A percentile compares a stretch with the other conserved stretches of the same genome.
Conservation (phyloP, 1,140 invertebrate genomes). For the Charaxes varanes region DNA sequence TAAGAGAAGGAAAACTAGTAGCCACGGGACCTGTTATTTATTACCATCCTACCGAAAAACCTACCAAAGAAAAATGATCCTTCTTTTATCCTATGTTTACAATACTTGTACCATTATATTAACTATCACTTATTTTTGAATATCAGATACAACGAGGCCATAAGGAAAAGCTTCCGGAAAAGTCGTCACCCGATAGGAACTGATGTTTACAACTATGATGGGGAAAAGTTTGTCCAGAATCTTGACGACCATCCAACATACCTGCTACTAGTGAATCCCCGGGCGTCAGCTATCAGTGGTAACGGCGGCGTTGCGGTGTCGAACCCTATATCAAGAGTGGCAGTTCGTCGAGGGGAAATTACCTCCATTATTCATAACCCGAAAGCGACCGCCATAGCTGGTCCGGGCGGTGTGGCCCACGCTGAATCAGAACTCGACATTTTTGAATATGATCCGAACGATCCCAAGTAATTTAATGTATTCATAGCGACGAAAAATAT, state of each 20-base stretch:
- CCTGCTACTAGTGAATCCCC: slow-evolving; percentile 76
- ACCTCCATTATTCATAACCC: slow-evolving; percentile 77
- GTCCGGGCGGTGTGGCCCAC: slow-evolving; percentile 81
- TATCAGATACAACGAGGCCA: slow-evolving; percentile 41
- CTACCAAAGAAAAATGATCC: slow-evolving; percentile 32
- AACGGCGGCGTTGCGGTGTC: slow-evolving; percentile 79
- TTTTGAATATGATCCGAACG: slow-evolving; percentile 47
- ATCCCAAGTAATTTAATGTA: slow-evolving; percentile 18
- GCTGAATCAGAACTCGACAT: slow-evolving; percentile 78
- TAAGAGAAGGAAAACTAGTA: slow-evolving; percentile 77
- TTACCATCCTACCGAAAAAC: slow-evolving; percentile 68
- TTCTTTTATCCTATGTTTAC: slow-evolving; percentile 17
- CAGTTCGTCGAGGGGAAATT: slow-evolving; percentile 66
- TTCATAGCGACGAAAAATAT: slow-evolving; percentile 32
- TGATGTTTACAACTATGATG: slow-evolving; percentile 46
- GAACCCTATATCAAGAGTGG: slow-evolving; percentile 77
- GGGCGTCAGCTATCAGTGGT: slow-evolving; percentile 77
- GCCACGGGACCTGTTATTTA: slow-evolving; percentile 82
- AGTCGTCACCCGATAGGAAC: slow-evolving; percentile 16
- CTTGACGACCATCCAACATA: slow-evolving; percentile 38
- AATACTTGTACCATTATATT: slow-evolving; percentile 20
- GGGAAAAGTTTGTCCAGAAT: slow-evolving; percentile 44
- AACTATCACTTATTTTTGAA: slow-evolving; percentile 41
- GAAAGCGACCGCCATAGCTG: slow-evolving; percentile 79
- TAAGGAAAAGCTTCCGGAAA: slow-evolving; percentile 21